Evolutionary conservation across 2,113 vertebrate genomes (phyloP).

Genomic region (Tragelaphus buxtoni): DNA sequence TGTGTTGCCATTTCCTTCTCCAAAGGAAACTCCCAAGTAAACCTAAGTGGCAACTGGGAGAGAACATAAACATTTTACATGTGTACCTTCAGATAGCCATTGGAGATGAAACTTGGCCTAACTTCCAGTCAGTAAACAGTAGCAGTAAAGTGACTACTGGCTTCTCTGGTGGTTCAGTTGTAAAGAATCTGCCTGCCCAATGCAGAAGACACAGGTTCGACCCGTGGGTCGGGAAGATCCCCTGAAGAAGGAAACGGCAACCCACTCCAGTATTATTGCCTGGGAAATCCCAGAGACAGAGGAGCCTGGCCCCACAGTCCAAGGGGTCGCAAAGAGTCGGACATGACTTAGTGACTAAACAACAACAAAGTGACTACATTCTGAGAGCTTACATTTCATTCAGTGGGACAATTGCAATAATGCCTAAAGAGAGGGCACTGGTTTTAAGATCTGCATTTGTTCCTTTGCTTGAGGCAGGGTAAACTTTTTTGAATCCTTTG

Average conservation of each 20-base stretch:
- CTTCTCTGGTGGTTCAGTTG: not conserved
- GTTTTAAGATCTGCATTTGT: not conserved
- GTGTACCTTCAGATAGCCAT: not conserved
- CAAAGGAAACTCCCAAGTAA: not conserved
- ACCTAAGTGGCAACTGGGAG: not conserved
- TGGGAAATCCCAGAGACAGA: not conserved
- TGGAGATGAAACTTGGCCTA: not conserved
- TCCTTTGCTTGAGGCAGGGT: not conserved
- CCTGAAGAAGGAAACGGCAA: not conserved
- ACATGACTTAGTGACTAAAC: not conserved
- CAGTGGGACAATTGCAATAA: not conserved
- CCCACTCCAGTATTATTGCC: not conserved
- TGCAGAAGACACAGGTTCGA: not conserved
- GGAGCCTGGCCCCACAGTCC: not conserved
- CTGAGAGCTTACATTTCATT: not conserved
- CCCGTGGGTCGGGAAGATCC: not conserved
- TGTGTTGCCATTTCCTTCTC: too few species aligned
- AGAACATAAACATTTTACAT: not conserved
- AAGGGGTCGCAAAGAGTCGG: not conserved
- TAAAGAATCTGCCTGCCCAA: not conserved
- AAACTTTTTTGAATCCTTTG: not conserved
- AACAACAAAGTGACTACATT: not conserved
- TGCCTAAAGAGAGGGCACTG: not conserved
- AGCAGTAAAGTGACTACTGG: not conserved
- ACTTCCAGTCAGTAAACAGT: not conserved